phyloP scores from a whole-genome alignment of 2,888 invertebrate genomes.

The Amphipoea lucens region DNA sequence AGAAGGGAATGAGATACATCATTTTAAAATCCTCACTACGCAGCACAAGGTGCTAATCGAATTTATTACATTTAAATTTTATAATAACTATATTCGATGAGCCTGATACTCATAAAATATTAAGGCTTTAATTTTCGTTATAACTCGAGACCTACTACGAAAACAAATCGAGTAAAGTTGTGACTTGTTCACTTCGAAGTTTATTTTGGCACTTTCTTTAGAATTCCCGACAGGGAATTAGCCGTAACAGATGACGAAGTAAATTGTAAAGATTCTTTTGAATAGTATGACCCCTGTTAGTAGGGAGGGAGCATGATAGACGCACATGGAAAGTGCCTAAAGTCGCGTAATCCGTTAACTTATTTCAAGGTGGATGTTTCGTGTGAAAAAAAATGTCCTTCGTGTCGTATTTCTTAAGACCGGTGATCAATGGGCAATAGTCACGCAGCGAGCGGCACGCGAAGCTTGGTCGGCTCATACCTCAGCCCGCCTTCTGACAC shows the following conservation, averaged over 20 bases:
- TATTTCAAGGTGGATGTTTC: slow-evolving; percentile 68
- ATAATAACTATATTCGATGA: slow-evolving; percentile 44
- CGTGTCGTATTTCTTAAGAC: slow-evolving; percentile 82
- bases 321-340: slow-evolving; percentile 50
- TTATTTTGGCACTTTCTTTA: slow-evolving; percentile 37
- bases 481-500: slow-evolving; percentile 78
- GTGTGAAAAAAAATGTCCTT: slow-evolving; percentile 84
- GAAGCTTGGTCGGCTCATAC: slow-evolving; percentile 73
- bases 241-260: slow-evolving; percentile 20
- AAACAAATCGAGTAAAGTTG: slow-evolving; percentile 57
- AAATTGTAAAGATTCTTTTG: slow-evolving; percentile 24
- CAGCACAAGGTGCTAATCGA: slow-evolving; percentile 26
- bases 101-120: slow-evolving; percentile 50
- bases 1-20: slow-evolving; percentile 21
- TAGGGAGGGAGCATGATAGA: slow-evolving; percentile 38
- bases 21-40: slow-evolving; percentile 30
- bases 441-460: slow-evolving; percentile 84
- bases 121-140: slow-evolving; percentile 50
- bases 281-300: neutral
- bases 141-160: slow-evolving; percentile 45
- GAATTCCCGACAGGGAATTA: slow-evolving; percentile 32
- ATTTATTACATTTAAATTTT: slow-evolving; percentile 52
- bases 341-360: slow-evolving; percentile 47
- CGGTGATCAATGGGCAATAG: slow-evolving; percentile 83
- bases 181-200: slow-evolving; percentile 44